Conservation (phyloP, 2,113 vertebrate genomes). For the Saguinus imperator region DNA sequence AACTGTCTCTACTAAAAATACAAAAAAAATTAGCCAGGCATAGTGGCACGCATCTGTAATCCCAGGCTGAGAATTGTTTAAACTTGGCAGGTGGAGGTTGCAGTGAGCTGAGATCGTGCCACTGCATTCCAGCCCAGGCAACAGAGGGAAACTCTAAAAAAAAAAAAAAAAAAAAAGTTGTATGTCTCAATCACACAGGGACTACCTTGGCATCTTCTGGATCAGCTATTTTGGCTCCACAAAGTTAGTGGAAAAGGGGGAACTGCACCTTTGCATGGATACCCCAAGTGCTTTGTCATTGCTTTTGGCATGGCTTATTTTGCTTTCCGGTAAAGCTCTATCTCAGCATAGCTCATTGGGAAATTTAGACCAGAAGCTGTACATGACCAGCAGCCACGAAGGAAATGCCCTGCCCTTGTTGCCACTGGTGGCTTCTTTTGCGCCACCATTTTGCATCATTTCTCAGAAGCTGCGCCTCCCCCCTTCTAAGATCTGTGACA, state of each 20-base stretch:
- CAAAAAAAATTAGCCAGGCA: too few species aligned
- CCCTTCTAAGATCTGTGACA: constrained; percentile 47
- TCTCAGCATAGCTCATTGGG: constrained; percentile 46
- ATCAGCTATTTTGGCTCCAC: neutral
- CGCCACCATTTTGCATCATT: constrained; percentile 64
- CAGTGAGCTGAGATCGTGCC: too few species aligned
- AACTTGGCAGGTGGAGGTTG: too few species aligned
- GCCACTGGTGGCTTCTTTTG: constrained; percentile 53
- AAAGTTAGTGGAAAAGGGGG: neutral
- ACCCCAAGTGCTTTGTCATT: constrained; percentile 38
- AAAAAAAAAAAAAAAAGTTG: neutral
- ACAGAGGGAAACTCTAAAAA: too few species aligned
- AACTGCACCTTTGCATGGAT: neutral
- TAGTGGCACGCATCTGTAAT: too few species aligned
- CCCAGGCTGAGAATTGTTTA: too few species aligned
- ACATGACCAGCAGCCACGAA: neutral
- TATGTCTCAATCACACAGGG: neutral
- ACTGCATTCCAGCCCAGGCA: too few species aligned
- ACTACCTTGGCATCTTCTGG: neutral
- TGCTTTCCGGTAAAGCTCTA: constrained; percentile 44
- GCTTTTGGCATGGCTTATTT: constrained; percentile 10
- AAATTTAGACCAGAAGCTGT: constrained; percentile 56
- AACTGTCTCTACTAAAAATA: too few species aligned
- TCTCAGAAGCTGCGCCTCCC: constrained; percentile 56
- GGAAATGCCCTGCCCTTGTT: constrained; percentile 63